Base-by-base conservation (phyloP, 2,113 vertebrate genomes). In the Eonycteris spelaea region DNA sequence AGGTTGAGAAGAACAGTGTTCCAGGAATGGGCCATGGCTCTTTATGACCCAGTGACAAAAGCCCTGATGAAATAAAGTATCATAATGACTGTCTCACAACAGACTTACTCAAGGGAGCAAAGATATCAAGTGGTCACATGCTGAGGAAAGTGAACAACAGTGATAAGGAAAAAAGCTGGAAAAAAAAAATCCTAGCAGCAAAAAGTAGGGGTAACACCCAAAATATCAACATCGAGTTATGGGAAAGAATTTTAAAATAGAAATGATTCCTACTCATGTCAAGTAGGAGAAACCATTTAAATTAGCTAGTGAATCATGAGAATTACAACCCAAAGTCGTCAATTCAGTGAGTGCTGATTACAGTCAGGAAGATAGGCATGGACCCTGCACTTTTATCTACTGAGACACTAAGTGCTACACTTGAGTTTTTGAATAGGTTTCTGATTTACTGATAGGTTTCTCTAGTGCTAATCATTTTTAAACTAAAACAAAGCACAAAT, bases 371-470 rank as follows among this genome's bases (percentile, higher is more conserved):
- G 92, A 84, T 65, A 92, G 38, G 51, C 82, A 79, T 51, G 38
- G 43, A 48, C 83, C 70, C 78, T 57, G 33, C 51, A 11, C 63
- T 38, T 94, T 96, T 96, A 96, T 93, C 86, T 94, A 45, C 51
- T 85, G 59, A 77, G 90, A 90, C 89, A 78, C 18, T 93, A 88
- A 96, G 95, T 68, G 84, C 92, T 87, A 67, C 90, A 96, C 97
- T 97, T 95, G 86, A 97, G 75, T 77, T 95, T 96, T 94, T 96
- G 82, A 97, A 97, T 97, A 96, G 94, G 78, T 63, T 92, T 96
- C 93, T 89, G 94, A 96, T 96, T 93, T 91, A 87, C 96, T 93
- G 96, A 94, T 91, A 92, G 86, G 73, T 91, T 71, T 92, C 59
- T 88, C 70, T 75, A 90, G 78, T 93, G 93, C 80, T 97, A 96